Conservation (phyloP, 2,888 invertebrate genomes). For the Ennomos fuscantarius region DNA sequence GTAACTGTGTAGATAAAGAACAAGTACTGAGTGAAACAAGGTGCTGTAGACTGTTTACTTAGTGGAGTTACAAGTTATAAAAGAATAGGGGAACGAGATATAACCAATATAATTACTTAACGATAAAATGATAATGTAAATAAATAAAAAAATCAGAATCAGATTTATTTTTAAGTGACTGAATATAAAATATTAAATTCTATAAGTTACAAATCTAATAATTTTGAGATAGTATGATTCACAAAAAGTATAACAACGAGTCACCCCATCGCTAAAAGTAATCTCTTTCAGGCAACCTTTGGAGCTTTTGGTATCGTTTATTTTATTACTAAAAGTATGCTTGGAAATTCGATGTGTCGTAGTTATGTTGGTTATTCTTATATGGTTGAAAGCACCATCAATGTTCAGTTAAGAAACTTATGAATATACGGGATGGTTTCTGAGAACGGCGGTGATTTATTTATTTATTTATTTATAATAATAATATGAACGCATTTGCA, state of each 20-base stretch:
- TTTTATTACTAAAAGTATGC: no score
- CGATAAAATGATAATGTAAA: not conserved
- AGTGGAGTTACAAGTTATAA: conserved; percentile 35
- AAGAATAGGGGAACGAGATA: conserved; percentile 26
- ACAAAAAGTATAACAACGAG: no score
- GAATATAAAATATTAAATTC: no score
- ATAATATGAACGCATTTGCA: not conserved
- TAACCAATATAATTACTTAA: conserved; percentile 16
- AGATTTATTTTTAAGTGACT: no score
- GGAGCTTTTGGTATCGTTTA: no score
- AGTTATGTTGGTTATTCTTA: conserved; percentile 18
- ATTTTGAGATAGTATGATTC: no score
- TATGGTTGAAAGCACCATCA: conserved; percentile 12
- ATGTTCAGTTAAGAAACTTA: conserved; percentile 13
- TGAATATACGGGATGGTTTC: no score
- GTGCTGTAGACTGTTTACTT: conserved; percentile 50
- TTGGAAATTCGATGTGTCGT: conserved; percentile 4
- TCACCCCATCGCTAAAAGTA: no score
- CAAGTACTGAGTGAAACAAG: conserved; percentile 47
- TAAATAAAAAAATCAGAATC: no score
- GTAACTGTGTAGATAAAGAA: conserved; percentile 31
- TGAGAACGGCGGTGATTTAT: no score
- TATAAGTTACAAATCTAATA: no score
- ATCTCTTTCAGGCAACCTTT: no score
- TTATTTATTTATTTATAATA: conserved; percentile 1